Evolutionary conservation across 2,888 invertebrate species (phyloP).

Genomic region (Hermaeophaga mercurialis): DNA sequence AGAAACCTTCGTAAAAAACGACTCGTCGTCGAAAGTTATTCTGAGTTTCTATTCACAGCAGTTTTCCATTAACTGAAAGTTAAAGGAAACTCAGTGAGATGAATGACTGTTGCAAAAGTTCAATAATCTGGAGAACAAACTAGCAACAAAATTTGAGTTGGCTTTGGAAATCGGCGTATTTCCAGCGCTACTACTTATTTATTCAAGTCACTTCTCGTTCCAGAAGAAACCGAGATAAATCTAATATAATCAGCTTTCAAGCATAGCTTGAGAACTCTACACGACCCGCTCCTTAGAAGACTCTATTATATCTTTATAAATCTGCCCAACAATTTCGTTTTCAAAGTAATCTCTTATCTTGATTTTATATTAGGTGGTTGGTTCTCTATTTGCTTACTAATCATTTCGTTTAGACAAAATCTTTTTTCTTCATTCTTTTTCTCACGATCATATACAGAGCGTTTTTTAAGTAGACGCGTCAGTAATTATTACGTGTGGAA

Average conservation of each 20-base stretch:
- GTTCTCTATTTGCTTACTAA: constrained; percentile 15
- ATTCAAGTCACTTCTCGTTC: constrained; percentile 48
- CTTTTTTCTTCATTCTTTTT: neutral
- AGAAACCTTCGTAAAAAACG: constrained; percentile 12
- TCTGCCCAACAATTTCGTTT: constrained; percentile 41
- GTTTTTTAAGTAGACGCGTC: no score
- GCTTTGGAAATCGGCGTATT: constrained; percentile 35
- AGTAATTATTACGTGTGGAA: no score
- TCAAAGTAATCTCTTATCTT: constrained; percentile 28
- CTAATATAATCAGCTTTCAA: constrained; percentile 50
- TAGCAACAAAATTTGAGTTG: constrained; percentile 37
- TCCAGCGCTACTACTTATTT: constrained; percentile 40
- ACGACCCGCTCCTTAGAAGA: constrained; percentile 46
- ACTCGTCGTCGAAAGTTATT: constrained; percentile 23
- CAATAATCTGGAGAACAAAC: constrained; percentile 34
- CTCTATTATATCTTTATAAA: constrained; percentile 48
- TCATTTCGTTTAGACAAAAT: constrained; percentile 17
- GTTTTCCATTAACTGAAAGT: constrained; percentile 26
- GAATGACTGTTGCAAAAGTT: constrained; percentile 31
- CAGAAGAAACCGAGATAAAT: constrained; percentile 49
- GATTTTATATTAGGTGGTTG: constrained; percentile 24
- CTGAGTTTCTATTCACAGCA: constrained; percentile 26
- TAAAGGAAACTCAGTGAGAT: constrained; percentile 25
- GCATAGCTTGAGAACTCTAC: constrained; percentile 44
- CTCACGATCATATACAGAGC: neutral